phyloP scores from a whole-genome alignment of 2,888 invertebrate genomes.

The Lysandra coridon region DNA sequence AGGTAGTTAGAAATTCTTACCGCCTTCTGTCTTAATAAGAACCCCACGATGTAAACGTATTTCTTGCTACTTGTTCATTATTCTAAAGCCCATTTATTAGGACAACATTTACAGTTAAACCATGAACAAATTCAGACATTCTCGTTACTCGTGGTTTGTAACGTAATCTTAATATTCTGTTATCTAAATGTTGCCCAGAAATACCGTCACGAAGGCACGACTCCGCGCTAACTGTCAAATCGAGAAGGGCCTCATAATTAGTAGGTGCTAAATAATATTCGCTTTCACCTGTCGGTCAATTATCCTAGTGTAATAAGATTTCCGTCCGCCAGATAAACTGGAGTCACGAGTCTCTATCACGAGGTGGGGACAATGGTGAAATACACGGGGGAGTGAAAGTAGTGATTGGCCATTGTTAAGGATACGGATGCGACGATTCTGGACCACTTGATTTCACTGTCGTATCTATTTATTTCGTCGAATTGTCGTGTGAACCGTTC shows the following conservation, averaged over 20 bases:
- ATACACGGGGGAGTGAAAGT: constrained; percentile 73
- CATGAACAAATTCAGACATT: neutral
- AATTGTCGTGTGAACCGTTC: constrained; percentile 67
- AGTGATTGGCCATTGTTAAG: constrained; percentile 70
- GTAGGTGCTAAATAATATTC: constrained; percentile 45
- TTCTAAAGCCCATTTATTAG: neutral
- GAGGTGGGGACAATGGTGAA: constrained; percentile 68
- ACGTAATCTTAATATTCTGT: neutral
- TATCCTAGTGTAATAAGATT: constrained; percentile 65
- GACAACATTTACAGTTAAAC: neutral
- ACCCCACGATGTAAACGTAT: neutral
- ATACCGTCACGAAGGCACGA: constrained; percentile 13
- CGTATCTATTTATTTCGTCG: constrained; percentile 63
- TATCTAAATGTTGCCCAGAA: constrained; percentile 8
- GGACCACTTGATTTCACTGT: constrained; percentile 66
- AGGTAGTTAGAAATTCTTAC: too few relatives aligned
- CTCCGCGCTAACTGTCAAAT: constrained; percentile 1
- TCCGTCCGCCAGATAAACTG: constrained; percentile 59
- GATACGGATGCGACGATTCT: constrained; percentile 57
- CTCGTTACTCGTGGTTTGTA: neutral
- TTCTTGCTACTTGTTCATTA: neutral
- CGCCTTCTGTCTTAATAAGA: neutral
- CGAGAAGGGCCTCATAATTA: constrained; percentile 16
- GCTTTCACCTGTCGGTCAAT: constrained; percentile 73
- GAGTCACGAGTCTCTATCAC: constrained; percentile 77